Conservation (phyloP, 1,140 invertebrate species). For the Linepithema humile region DNA sequence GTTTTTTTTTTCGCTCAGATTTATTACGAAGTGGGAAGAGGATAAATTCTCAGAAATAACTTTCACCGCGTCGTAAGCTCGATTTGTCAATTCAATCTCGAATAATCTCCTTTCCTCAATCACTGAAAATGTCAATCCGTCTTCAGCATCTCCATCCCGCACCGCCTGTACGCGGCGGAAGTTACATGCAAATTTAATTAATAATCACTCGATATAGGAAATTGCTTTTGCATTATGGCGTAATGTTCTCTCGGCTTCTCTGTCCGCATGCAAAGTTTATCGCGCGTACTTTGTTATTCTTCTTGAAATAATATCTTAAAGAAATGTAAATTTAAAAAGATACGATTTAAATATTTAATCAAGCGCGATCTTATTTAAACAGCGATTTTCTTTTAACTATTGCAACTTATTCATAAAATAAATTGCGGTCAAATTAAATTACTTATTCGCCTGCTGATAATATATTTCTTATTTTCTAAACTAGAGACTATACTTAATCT, state of each 20-base stretch:
- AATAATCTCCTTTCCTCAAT: not conserved
- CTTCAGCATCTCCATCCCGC: too few relatives aligned
- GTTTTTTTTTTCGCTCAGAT: not conserved
- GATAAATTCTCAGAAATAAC: not conserved
- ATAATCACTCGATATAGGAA: not conserved
- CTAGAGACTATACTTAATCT: not conserved
- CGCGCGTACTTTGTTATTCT: not conserved
- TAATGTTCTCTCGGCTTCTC: not conserved
- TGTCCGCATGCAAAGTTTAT: not conserved
- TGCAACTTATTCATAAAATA: not conserved
- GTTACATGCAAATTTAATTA: slow-evolving; percentile 11
- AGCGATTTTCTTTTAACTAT: not conserved
- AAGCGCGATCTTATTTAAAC: not conserved
- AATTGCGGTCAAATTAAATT: not conserved
- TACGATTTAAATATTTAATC: not conserved
- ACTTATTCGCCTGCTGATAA: not conserved
- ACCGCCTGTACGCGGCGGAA: not conserved
- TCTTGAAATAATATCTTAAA: not conserved
- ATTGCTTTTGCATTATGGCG: slow-evolving; percentile 22
- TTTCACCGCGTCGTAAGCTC: not conserved
- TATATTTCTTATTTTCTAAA: slow-evolving; percentile 19
- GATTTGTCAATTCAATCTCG: not conserved
- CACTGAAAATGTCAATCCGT: not conserved
- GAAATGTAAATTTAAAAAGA: not conserved
- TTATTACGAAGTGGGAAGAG: not conserved